Evolutionary conservation across 2,888 invertebrate genomes (phyloP), one percentile per base, ranked within the genome.

Genomic region (Netelia fuscicornis): DNA sequence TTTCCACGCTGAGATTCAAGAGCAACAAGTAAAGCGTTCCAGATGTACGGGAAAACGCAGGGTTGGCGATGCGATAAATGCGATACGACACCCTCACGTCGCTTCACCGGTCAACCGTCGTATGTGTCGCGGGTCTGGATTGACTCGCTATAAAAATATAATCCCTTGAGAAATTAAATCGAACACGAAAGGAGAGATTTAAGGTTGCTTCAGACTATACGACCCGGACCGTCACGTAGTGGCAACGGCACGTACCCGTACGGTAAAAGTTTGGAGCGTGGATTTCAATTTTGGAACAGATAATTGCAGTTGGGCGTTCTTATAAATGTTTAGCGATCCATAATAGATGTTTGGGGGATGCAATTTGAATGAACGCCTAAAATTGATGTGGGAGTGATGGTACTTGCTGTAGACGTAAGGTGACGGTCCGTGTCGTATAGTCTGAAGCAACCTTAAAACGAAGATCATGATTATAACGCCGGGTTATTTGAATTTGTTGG

Each of bases 1-100:
- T 83, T 74, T 68, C 48, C 6, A 20, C 65, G 56, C 48, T 13
- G 48, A 58, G 58, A 20, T 6, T 17, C 11, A 37, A 71, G 56
- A 79, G 81, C 74, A 74, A 83, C 82, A 83, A 77, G 77, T 83
- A 65, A 72, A 71, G 65, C 72, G 77, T 72, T 54, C 48, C 44
- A n/a, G 42, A 30, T 75, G 42, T 17, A 9, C 30, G 42, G 2
- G 64, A 54, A 25, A 42, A 30, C 23, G 58, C 23, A 58, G 23
- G 30, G 30, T 30, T 30, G 30, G 54, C 20, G 52, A 68, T 20
- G 11, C 30, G 44, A 42, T 30, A 64, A 58, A 74, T 23, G 23
- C 42, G 13, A 44, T 3, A 37, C 17, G 44, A 48, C 48, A 71
- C 62, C 25, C 60, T 2, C 17, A 9, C 17, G 10, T 20, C 58